A percentile compares a stretch with the other conserved stretches of the same genome.
These are phyloP conservation scores for Crambe crambe DNA, from an alignment of 37 sponge, comb jelly and placozoan genomes.

Conservation along the genomic window DNA sequence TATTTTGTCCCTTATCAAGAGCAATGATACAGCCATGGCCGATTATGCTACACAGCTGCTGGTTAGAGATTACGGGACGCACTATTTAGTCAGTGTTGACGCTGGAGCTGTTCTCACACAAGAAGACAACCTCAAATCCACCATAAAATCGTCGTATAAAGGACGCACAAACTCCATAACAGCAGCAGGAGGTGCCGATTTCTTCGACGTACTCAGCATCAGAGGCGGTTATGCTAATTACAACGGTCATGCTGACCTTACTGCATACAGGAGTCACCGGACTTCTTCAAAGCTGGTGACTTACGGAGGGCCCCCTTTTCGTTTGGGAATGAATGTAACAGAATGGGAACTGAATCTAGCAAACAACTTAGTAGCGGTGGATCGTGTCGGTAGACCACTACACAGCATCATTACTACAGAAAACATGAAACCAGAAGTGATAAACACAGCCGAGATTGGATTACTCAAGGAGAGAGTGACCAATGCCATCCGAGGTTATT, in stretches of 20 bases:
- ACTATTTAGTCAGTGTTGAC: conserved; percentile 30
- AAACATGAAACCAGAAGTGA: conserved; percentile 35
- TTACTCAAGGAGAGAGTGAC: conserved; percentile 7
- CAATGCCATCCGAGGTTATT: conserved; percentile 21
- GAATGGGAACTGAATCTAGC: conserved; percentile 44
- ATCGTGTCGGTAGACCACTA: conserved; percentile 45
- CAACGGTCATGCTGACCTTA: not conserved
- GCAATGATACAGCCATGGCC: conserved; percentile 24
- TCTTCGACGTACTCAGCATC: conserved; percentile 25
- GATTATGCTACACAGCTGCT: conserved; percentile 42
- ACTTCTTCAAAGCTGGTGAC: conserved; percentile 33
- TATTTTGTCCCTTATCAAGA: conserved; percentile 37
- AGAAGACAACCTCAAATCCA: conserved; percentile 21
- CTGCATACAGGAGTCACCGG: conserved; percentile 9
- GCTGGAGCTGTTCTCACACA: conserved; percentile 44
- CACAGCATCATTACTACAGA: conserved; percentile 31
- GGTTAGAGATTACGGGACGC: conserved; percentile 58
- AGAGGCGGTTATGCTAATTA: not conserved
- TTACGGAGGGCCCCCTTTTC: conserved; percentile 51
- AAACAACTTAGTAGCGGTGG: conserved; percentile 54
- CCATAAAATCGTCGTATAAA: not conserved
- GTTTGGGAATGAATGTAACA: conserved; percentile 14
- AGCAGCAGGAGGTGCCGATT: conserved; percentile 44
- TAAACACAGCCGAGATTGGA: not conserved
- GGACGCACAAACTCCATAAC: conserved; percentile 9